phyloP scores from a whole-genome alignment of 2,888 invertebrate genomes.

The Caenorhabditis virilis region DNA sequence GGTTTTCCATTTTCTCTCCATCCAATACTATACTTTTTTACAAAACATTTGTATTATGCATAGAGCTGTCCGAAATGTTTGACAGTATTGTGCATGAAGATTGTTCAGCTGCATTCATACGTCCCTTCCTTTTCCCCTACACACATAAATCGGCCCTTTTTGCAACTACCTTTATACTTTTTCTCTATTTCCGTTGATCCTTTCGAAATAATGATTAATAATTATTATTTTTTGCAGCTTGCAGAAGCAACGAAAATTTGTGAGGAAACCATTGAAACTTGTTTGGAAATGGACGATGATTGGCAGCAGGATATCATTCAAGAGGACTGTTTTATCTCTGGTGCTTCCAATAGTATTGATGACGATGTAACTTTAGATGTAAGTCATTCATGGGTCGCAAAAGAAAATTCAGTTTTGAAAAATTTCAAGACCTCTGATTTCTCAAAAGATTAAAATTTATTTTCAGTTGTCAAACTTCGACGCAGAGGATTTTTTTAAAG shows the following conservation, averaged over 20 bases:
- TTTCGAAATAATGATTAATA: too few relatives aligned
- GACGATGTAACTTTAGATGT: not conserved
- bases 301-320: constrained; percentile 34
- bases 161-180: not conserved
- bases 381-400: not conserved
- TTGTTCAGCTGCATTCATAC: constrained; percentile 1
- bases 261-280: not conserved
- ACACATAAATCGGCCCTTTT: not conserved
- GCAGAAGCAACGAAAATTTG: not conserved
- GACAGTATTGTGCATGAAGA: not conserved
- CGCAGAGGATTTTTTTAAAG: constrained; percentile 1
- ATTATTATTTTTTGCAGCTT: too few relatives aligned
- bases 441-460: not conserved
- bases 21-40: too few relatives aligned
- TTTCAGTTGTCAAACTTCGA: constrained; percentile 5
- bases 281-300: constrained; percentile 44
- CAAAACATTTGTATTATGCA: too few relatives aligned
- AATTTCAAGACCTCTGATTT: too few relatives aligned
- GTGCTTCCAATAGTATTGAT: constrained; percentile 1
- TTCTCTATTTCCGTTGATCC: not conserved
- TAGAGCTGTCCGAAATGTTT: too few relatives aligned
- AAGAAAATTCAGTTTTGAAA: too few relatives aligned
- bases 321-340: constrained; percentile 48
- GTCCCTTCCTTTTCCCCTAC: not conserved
- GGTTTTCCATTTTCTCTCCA: too few relatives aligned